These are phyloP conservation scores for Leptinotarsa rubiginosa DNA, from an alignment of 2,888 invertebrate species.

Conservation along the genomic window DNA sequence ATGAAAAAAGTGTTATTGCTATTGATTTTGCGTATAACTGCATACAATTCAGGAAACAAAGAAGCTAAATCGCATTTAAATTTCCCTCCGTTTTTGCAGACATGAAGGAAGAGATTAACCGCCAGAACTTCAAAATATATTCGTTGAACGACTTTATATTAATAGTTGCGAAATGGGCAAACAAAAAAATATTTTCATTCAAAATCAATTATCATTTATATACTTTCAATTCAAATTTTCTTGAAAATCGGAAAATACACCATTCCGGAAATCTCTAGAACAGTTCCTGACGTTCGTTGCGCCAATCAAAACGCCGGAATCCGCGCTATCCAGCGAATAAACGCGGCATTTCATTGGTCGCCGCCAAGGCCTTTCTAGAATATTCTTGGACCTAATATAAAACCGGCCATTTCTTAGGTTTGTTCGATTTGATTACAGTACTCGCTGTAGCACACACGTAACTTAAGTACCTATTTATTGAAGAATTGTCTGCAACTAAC, in stretches of 20 bases:
- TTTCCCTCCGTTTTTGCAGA: conserved; percentile 6
- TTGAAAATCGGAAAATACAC: conserved; percentile 12
- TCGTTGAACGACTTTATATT: neutral
- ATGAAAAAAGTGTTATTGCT: no score
- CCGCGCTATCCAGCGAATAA: neutral
- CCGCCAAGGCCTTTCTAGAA: conserved; percentile 62
- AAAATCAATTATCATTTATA: neutral
- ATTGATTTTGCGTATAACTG: neutral
- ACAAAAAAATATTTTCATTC: neutral
- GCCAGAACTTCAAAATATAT: neutral
- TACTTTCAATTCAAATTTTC: conserved; percentile 20
- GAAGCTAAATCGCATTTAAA: neutral
- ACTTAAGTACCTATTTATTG: conserved; percentile 51
- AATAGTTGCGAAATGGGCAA: neutral
- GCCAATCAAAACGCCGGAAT: conserved; percentile 46
- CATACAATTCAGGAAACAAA: neutral
- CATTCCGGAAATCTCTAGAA: conserved; percentile 31
- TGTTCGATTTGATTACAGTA: conserved; percentile 58
- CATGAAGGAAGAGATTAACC: neutral
- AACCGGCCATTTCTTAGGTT: conserved; percentile 60
- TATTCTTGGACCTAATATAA: conserved; percentile 58
- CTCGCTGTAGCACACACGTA: conserved; percentile 51
- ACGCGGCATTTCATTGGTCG: conserved; percentile 55
- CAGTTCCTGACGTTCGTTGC: conserved; percentile 26
- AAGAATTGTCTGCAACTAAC: conserved; percentile 60